A percentile compares a stretch with the other conserved stretches of the same genome.
phyloP scores from a whole-genome alignment of 2,113 vertebrate species.

The Nansenia antarctica region DNA sequence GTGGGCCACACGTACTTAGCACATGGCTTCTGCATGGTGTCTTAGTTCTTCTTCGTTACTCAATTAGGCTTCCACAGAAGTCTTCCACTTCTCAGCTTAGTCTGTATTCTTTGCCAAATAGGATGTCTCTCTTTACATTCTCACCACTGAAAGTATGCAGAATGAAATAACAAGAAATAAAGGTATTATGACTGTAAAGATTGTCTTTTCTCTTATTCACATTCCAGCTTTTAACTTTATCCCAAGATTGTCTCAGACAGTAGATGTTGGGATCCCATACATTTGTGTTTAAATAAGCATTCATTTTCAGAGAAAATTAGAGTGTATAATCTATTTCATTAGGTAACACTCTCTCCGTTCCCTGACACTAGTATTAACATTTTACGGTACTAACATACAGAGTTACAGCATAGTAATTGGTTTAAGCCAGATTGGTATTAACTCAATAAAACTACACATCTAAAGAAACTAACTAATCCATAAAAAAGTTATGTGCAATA shows the following conservation, averaged over 20 bases:
- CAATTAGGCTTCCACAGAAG: background rate
- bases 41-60: conserved; percentile 9
- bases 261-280: too few species aligned
- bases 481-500: too few species aligned
- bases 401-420: too few species aligned
- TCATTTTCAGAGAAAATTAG: background rate
- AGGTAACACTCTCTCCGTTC: too few species aligned
- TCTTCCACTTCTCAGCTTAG: background rate
- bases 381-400: too few species aligned
- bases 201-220: background rate
- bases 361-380: too few species aligned
- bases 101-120: conserved; percentile 31
- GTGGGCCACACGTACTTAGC: background rate
- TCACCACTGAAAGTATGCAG: conserved; percentile 29
- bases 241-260: background rate
- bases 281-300: too few species aligned
- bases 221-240: background rate
- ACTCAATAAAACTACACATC: too few species aligned
- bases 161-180: conserved; percentile 61
- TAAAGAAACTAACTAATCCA: too few species aligned
- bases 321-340: too few species aligned
- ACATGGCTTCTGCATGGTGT: background rate
- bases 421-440: too few species aligned
- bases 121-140: background rate
- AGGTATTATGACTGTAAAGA: conserved; percentile 32